phyloP scores from a whole-genome alignment of 2,888 invertebrate genomes.

The Tridacna crocea region DNA sequence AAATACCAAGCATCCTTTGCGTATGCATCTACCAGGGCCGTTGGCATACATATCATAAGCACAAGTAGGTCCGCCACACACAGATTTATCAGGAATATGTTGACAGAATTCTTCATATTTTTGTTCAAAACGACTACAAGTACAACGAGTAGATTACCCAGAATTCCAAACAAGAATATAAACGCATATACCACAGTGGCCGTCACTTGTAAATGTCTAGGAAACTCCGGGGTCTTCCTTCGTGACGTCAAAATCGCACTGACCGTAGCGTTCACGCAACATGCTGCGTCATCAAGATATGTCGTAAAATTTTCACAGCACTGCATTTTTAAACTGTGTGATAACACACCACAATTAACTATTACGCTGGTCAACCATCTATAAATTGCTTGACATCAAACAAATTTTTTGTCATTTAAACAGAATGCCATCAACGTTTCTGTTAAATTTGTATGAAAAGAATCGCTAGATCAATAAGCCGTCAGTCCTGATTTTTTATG shows the following conservation, averaged over 20 bases:
- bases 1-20: constrained; percentile 70
- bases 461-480: no score
- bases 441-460: no score
- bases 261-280: neutral
- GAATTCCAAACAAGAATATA: constrained; percentile 66
- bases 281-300: no score
- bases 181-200: constrained; percentile 61
- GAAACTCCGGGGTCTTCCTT: constrained; percentile 57
- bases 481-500: no score
- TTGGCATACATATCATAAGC: constrained; percentile 68
- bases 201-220: constrained; percentile 57
- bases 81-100: constrained; percentile 66
- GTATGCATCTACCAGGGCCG: constrained; percentile 67
- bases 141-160: constrained; percentile 66
- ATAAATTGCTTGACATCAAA: no score
- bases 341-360: no score
- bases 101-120: constrained; percentile 64
- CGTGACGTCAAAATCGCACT: neutral
- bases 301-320: no score
- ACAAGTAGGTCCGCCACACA: constrained; percentile 71
- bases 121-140: constrained; percentile 58
- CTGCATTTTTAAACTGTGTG: no score
- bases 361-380: no score
- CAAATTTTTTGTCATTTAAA: no score
- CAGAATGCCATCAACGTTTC: no score